Conservation (phyloP, 1,140 invertebrate species). For the Nasonia longicornis region DNA sequence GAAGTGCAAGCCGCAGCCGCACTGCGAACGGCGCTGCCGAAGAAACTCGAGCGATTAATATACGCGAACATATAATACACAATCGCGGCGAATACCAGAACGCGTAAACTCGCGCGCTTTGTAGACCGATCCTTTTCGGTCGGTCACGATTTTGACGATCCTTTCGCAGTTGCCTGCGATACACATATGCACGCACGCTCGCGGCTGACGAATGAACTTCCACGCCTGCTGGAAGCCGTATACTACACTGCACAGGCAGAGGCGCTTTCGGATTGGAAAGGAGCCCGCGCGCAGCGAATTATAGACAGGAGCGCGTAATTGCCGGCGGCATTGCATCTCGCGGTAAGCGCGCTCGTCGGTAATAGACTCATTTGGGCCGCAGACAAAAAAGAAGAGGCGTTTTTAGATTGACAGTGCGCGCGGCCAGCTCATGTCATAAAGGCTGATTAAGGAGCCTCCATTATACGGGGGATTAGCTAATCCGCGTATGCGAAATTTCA, state of each 20-base stretch:
- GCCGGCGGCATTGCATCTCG: conserved; percentile 23
- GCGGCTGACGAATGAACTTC: conserved; percentile 5
- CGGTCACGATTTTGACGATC: neutral
- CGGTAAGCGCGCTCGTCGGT: conserved; percentile 16
- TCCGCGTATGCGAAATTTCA: neutral
- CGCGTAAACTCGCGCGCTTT: neutral
- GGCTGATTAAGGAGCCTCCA: conserved; percentile 7
- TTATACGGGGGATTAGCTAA: neutral
- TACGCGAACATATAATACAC: neutral
- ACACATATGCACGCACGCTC: neutral
- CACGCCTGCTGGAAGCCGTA: neutral
- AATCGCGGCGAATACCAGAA: neutral
- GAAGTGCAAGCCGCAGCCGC: neutral
- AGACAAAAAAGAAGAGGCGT: neutral
- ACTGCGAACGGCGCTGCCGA: neutral
- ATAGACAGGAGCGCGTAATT: conserved; percentile 27
- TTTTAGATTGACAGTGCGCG: conserved; percentile 13
- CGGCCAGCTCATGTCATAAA: neutral
- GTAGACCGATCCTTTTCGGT: neutral
- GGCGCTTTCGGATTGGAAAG: conserved; percentile 15
- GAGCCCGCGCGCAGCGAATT: neutral
- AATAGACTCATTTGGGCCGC: conserved; percentile 34
- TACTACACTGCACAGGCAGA: neutral
- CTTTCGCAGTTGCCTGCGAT: neutral
- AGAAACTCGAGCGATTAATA: conserved; percentile 10